Percentiles rank a stretch among this genome's conserved stretches.
These are phyloP conservation scores for Ophonus ardosiacus DNA, from an alignment of 2,888 invertebrate genomes.

Conservation along the genomic window DNA sequence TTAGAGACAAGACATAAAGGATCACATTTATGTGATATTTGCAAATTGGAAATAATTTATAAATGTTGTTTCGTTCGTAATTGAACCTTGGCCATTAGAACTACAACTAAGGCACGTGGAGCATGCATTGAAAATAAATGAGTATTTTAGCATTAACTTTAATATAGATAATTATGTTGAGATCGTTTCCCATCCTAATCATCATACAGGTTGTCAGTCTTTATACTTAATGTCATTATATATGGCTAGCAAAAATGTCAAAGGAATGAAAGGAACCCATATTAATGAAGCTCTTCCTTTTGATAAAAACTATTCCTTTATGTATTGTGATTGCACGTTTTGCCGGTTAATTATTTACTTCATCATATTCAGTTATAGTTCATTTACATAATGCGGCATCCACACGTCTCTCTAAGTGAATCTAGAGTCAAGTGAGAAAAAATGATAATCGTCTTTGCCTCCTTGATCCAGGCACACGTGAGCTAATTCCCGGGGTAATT, in stretches of 20 bases:
- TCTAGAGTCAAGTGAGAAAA: not conserved
- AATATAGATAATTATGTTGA: too few relatives aligned
- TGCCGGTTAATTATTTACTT: constrained; percentile 20
- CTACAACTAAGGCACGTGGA: too few relatives aligned
- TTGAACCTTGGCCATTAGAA: too few relatives aligned
- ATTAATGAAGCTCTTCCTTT: not conserved
- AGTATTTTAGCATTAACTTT: too few relatives aligned
- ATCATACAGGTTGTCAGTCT: too few relatives aligned
- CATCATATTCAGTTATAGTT: constrained; percentile 1
- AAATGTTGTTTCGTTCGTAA: too few relatives aligned
- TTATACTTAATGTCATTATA: not conserved
- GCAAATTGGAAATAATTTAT: too few relatives aligned
- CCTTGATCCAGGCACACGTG: constrained; percentile 52
- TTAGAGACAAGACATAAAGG: too few relatives aligned
- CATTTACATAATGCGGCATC: constrained; percentile 21
- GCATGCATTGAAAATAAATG: too few relatives aligned
- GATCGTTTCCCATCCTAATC: too few relatives aligned
- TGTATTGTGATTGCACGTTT: constrained; percentile 7
- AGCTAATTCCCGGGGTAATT: constrained; percentile 60
- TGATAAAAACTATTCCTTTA: not conserved
- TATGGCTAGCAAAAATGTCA: not conserved
- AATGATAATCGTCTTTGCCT: constrained; percentile 16
- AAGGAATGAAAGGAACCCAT: not conserved
- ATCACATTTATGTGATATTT: too few relatives aligned
- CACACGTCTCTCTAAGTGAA: constrained; percentile 5